A percentile compares a stretch with the other conserved stretches of the same genome.
phyloP scores from a whole-genome alignment of 2,797 vertebrate genomes.

The Semaprochilodus insignis region DNA sequence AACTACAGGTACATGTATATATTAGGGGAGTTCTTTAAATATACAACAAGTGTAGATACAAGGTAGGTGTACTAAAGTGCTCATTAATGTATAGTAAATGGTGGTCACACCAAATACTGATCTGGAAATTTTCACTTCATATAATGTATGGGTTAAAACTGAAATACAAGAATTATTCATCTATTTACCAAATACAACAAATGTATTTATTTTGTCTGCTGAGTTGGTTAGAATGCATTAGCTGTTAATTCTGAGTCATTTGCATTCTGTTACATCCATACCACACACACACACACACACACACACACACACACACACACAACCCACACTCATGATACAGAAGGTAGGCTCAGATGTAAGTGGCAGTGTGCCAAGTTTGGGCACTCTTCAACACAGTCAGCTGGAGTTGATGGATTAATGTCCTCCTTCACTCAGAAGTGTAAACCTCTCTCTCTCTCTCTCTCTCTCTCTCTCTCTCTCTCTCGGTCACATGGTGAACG shows the following conservation, averaged over 20 bases:
- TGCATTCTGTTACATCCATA: not conserved
- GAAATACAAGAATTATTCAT: no score
- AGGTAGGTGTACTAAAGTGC: no score
- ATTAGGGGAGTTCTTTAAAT: no score
- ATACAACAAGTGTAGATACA: no score
- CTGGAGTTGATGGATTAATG: conserved; percentile 57
- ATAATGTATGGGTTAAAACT: no score
- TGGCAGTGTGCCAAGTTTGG: conserved; percentile 35
- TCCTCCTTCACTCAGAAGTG: conserved; percentile 40
- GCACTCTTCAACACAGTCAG: conserved; percentile 40
- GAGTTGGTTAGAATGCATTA: not conserved
- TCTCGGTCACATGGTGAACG: conserved; percentile 16
- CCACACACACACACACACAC: not conserved
- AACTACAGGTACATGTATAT: no score
- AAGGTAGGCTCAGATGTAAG: conserved; percentile 24
- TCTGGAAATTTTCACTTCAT: no score
- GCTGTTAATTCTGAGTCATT: not conserved
- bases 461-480: not conserved
- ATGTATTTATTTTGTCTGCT: no score
- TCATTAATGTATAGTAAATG: no score
- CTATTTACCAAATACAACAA: no score
- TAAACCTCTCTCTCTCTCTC: conserved; percentile 18
- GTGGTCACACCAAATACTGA: no score
- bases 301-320: not conserved
- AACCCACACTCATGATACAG: conserved; percentile 18